Evolutionary conservation across 2,797 vertebrate species (phyloP), one percentile per base, ranked within the genome.

Genomic region (Cirrhinus mrigala): DNA sequence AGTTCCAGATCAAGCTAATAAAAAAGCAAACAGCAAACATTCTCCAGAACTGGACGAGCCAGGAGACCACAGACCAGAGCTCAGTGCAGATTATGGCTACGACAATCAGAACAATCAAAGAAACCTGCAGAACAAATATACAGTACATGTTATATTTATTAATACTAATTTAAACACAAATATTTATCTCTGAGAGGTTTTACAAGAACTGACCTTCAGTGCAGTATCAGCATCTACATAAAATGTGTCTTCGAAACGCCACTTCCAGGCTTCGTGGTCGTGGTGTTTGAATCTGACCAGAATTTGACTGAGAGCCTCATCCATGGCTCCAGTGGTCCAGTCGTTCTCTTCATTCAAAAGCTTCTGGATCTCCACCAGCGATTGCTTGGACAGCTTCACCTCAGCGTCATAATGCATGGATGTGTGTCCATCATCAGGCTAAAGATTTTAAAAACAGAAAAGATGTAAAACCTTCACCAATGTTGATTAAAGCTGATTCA

Each of bases 1-100:
- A 99, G 89, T 99, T 99, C 98, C 98, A 99, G 8, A 93, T 92
- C 85, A 97, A 89, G 89, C 98, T 98, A 92, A 98, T 73, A 0
- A 97, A 58, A 85, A 99, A 97, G 89, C 94, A 96, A 70, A 98
- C 33, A 18, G 93, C 83, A 50, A 97, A 92, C 78, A 98, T 3
- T 37, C 97, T 95, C 20, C 50, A 93, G 69, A 99, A 86, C 90
- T 98, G 97, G 73, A 96, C 90, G 71, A 97, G 94, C 96, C 96
- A 97, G 64, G 94, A 95, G 56, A 98, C 90, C 0, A 0, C 37
- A 0, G 96, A 97, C 97, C 97, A 98, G 52, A 97, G 80, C 92
- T 97, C 92, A 1, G 96, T 97, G 82, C 95, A 93, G 79, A 99
- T 92, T 22, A 97, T 77, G 11, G 3, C 15, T 3, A 94, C 88